These are phyloP conservation scores for Leucosticte australis DNA, from an alignment of 2,113 vertebrate genomes.

Conservation along the genomic window DNA sequence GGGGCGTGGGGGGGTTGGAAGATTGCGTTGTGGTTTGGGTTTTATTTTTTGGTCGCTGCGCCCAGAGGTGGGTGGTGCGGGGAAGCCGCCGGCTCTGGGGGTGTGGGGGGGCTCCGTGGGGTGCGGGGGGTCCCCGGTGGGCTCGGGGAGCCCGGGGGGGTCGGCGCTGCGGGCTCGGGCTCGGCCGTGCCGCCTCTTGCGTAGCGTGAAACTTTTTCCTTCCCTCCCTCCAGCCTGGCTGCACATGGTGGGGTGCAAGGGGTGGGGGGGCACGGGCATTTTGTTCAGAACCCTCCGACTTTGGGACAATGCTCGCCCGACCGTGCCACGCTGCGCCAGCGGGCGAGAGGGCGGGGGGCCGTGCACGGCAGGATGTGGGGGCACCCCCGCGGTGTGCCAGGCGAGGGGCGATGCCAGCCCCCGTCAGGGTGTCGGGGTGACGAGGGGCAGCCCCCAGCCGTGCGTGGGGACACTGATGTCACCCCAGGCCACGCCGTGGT, in stretches of 20 bases:
- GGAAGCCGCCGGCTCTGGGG: not conserved
- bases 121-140: not conserved
- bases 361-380: not conserved
- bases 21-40: constrained; percentile 15
- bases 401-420: not conserved
- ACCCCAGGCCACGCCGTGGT: not conserved
- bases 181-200: not conserved
- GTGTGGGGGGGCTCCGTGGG: not conserved
- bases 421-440: accelerated
- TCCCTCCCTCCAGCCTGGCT: not conserved
- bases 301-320: not conserved
- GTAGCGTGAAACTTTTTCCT: not conserved
- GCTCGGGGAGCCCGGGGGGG: not conserved
- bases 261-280: not conserved
- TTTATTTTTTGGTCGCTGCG: not conserved
- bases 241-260: not conserved
- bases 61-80: not conserved
- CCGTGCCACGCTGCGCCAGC: not conserved
- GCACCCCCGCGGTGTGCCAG: accelerated
- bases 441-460: not conserved
- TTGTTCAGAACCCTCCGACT: not conserved
- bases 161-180: not conserved
- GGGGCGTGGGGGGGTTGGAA: not conserved
- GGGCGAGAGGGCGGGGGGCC: not conserved
- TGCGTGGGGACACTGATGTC: not conserved